Base-by-base conservation (phyloP, 2,888 invertebrate species). In the Eupithecia subfuscata region DNA sequence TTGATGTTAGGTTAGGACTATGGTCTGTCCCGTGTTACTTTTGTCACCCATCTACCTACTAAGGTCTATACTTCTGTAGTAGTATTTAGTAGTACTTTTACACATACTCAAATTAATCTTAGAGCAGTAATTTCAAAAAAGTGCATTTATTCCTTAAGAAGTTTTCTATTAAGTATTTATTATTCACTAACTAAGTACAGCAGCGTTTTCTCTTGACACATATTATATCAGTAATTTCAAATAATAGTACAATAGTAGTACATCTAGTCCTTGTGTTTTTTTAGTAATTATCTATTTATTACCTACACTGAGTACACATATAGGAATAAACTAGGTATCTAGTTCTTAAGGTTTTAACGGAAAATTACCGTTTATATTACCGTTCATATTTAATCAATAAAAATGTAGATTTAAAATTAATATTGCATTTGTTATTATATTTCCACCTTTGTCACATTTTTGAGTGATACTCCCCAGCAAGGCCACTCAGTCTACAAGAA, bases 111-210 rank as follows among this genome's bases (percentile, higher is more conserved):
- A 48, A 2, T 22, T 60, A 60, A 0, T 60, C 60, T 14, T 12
- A 60, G 0, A 4, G 22, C 9, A 11, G 22, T 52, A 52, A 56
- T 22, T 12, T 22, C 5, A 56, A 25, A 22, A 69, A 73, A 73
- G 70, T 70, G 73, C 75, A 70, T 67, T 37, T 67, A 25, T 68
- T 73, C 73, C 60, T 70, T 73, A 73, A 34, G 52, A 52, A n/a
- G 70, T 37, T 37, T n/a, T 11, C 40, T 67, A 40, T 18, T 11
- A 34, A 4, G 1, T 64, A 16, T 9, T 9, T 34, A 65, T 25
- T 25, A 18, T n/a, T n/a, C n/a, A 18, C 18, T 12, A 40, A 0
- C 37, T 37, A 37, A 37, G 37, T 37, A 67, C 22, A 67, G 22
- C 22, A 22, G 4, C 18, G 48, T 48, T 18, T 48, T 48, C 48